Evolutionary conservation across 2,888 invertebrate genomes (phyloP), one percentile per base, ranked within the genome.

Genomic region (Nemotelus pantherinus): DNA sequence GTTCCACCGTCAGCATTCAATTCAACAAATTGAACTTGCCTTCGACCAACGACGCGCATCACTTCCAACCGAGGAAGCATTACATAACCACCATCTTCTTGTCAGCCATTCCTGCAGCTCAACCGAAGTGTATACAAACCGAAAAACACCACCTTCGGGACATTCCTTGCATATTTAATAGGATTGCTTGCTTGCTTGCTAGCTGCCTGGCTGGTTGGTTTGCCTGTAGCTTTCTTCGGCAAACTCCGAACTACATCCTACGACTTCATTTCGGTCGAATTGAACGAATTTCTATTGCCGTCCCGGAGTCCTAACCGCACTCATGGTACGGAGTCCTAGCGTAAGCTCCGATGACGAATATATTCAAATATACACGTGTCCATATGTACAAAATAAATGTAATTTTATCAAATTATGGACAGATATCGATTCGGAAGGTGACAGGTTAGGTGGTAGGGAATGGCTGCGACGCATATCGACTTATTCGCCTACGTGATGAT

Each of bases 401-500:
- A 71, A 55, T 71, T 71, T 71, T 44, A 71, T 71, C 70, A 71
- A 71, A 71, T 71, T 71, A 71, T 71, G 43, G 44, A 53, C 48
- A 55, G n/a, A 71, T 55, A 71, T 55, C 53, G 43, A 71, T 10
- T 55, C 25, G 43, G 55, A 39, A 44, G 25, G 25, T 25, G 25
- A 25, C 25, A 25, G 25, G 25, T 25, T 25, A 25, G 25, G 25
- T 25, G 25, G 25, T 25, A 25, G 25, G 3, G 70, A 43, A 55
- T 57, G n/a, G 70, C 6, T 53, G 53, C 7, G 10, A 10, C 43
- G 10, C 70, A 71, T 71, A 57, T 55, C 70, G 70, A 41, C 70
- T 71, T 71, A 71, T 71, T 71, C 57, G 70, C 70, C 43, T 71
- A 71, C 70, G 70, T 71, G 70, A 70, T 55, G 70, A 45, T 71